These are phyloP conservation scores for Hystrix cristata DNA, from an alignment of 2,113 vertebrate species.

Conservation along the genomic window DNA sequence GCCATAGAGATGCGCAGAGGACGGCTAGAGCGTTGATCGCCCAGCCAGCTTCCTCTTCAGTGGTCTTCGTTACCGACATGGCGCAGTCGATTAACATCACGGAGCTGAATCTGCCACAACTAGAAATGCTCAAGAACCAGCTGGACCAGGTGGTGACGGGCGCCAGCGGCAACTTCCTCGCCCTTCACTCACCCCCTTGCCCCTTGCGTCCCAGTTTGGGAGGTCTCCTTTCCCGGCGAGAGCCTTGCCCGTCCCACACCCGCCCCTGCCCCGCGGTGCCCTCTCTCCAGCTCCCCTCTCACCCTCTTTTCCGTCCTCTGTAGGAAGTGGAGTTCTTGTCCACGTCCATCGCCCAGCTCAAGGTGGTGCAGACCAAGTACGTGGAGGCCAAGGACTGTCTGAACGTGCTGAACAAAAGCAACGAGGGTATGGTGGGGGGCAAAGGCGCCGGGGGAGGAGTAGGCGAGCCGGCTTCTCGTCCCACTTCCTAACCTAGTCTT, in stretches of 20 bases:
- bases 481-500: neutral
- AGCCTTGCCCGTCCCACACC: neutral
- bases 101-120: conserved; percentile 93
- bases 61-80: conserved; percentile 88
- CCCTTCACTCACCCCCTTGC: neutral
- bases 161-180: neutral
- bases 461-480: neutral
- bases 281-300: fast-evolving
- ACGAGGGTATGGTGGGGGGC: conserved; percentile 89
- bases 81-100: conserved; percentile 93
- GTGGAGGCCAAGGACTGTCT: conserved; percentile 97
- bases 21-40: conserved; percentile 63
- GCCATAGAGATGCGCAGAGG: conserved; percentile 60
- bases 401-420: conserved; percentile 92
- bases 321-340: conserved; percentile 97
- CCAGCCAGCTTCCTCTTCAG: neutral
- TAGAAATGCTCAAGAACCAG: conserved; percentile 95
- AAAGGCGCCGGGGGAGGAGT: neutral
- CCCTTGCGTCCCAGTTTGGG: neutral
- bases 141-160: conserved; percentile 91
- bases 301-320: neutral
- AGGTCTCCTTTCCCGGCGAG: neutral
- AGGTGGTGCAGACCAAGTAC: conserved; percentile 96
- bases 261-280: neutral
- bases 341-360: conserved; percentile 95